Conservation (phyloP, 2,888 invertebrate species). For the Orthosia cruda region DNA sequence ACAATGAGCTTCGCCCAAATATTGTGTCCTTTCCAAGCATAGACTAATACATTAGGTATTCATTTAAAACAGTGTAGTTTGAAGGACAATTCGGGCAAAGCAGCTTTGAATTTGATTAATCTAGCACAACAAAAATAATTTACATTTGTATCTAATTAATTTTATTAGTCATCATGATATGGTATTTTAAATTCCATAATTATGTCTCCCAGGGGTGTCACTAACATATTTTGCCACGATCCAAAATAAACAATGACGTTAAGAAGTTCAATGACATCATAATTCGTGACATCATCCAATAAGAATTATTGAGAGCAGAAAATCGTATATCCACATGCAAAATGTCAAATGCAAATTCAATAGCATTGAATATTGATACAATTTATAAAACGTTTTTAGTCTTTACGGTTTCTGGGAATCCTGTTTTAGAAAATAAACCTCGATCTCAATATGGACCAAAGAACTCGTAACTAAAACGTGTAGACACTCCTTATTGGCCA, state of each 20-base stretch:
- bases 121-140: constrained; percentile 26
- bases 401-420: constrained; percentile 31
- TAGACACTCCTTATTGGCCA: constrained; percentile 53
- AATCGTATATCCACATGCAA: constrained; percentile 29
- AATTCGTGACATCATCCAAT: constrained; percentile 74
- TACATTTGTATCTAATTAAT: constrained; percentile 47
- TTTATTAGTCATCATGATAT: constrained; percentile 36
- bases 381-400: constrained; percentile 32
- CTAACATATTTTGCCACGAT: constrained; percentile 43
- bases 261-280: constrained; percentile 74
- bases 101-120: constrained; percentile 33
- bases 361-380: constrained; percentile 26
- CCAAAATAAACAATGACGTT: constrained; percentile 68
- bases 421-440: constrained; percentile 44
- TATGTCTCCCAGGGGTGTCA: constrained; percentile 25
- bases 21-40: not conserved
- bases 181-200: constrained; percentile 17
- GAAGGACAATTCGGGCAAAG: constrained; percentile 28
- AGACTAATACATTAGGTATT: not conserved
- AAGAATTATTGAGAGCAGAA: constrained; percentile 29
- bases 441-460: constrained; percentile 43
- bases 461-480: constrained; percentile 40
- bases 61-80: constrained; percentile 25
- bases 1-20: not conserved
- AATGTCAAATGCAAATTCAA: constrained; percentile 40